Evolutionary conservation across 92 coral and sea anemone species (phyloP), one percentile per base, ranked within the genome.

Genomic region (Zoanthus solanderi): DNA sequence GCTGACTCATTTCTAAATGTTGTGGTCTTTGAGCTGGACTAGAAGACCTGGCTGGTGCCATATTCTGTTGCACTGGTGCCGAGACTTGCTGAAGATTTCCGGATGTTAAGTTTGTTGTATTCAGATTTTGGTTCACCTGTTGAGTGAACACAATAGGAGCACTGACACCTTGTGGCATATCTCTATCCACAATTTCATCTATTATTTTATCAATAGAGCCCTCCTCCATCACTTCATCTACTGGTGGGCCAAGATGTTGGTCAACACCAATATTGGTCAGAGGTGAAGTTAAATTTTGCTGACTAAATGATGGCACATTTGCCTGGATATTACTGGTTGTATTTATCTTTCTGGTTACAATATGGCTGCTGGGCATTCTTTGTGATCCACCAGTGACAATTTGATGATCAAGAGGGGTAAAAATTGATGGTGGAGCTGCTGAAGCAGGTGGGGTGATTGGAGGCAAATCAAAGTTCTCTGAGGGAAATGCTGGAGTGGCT

Each of bases 121-220:
- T 89, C 13, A 87, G 86, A 80, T 78, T 90, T 47, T 88, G 95
- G 44, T 75, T 61, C 54, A 84, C 90, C 75, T 79, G 93, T 44
- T 71, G 77, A 61, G 94, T 73, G 71, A 94, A 93, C 18, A 95
- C 94, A 42, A 95, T 92, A 28, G 98, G 93, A 28, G 93, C 94
- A 78, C 90, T 93, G 69, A 94, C 94, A 78, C 97, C 98, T 78
- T 96, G 98, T 2, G 95, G 97, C 94, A 95, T 89, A 78, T 97
- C 96, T 32, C 98, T 90, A 69, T 97, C 99, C 15, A 97, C 96
- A 94, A 97, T 95, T 87, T 97, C 98, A 63, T 97, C 99, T 85
- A 95, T 89, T 53, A 97, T 88, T 84, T 92, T 94, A 37, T 97
- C 99, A 87, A 97, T 92, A 44, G 95, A 92, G 16, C 92, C 96